Evolutionary conservation across 2,113 vertebrate species (phyloP).

Genomic region (Ictidomys tridecemlineatus): DNA sequence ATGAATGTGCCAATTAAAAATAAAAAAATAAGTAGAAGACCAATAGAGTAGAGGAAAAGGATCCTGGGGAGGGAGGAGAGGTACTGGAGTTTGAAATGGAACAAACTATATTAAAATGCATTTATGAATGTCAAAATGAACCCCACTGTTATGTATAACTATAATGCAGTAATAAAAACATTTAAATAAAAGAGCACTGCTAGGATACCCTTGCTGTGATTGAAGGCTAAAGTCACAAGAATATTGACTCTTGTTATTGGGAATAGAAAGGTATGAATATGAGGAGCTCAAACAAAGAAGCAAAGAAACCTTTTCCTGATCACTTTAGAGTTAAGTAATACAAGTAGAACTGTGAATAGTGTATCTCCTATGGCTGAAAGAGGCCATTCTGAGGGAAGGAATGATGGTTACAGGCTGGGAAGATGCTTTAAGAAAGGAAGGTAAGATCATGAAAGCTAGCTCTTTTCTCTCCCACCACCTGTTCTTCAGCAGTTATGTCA

Average conservation of each 20-base stretch:
- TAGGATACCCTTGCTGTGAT: neutral
- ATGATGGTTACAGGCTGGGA: neutral
- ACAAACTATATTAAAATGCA: too few relatives aligned
- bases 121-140: neutral
- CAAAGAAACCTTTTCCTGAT: neutral
- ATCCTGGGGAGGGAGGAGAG: too few relatives aligned
- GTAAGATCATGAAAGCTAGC: neutral
- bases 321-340: neutral
- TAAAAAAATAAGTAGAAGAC: too few relatives aligned
- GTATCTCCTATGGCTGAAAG: neutral
- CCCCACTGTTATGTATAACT: neutral
- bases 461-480: neutral
- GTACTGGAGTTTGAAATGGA: too few relatives aligned
- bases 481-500: neutral
- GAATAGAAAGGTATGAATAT: neutral
- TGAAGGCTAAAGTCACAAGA: neutral
- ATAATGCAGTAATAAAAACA: too few relatives aligned
- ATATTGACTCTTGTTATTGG: neutral
- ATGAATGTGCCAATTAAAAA: too few relatives aligned
- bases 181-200: neutral
- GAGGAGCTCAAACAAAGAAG: slow-evolving; percentile 1
- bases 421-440: neutral
- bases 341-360: neutral
- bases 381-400: neutral
- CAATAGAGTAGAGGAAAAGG: too few relatives aligned